These are phyloP conservation scores for Paedocypris micromegethes DNA, from an alignment of 2,797 vertebrate species.

Conservation along the genomic window DNA sequence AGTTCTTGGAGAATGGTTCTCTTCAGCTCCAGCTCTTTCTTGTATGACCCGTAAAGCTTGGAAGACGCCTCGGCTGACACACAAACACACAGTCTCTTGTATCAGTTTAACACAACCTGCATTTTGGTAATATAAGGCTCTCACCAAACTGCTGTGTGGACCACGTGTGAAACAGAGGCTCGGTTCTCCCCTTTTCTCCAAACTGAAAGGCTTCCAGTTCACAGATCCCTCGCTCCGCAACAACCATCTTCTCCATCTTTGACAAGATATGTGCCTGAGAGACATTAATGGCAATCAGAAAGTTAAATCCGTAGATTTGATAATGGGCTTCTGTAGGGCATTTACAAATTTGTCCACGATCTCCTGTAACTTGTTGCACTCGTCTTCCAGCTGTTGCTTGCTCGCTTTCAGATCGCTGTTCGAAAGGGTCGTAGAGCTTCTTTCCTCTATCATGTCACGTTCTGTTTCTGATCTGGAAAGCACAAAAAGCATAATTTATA, in stretches of 20 bases:
- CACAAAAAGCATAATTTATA: neutral
- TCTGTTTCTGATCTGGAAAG: constrained; percentile 60
- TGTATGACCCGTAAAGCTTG: constrained; percentile 72
- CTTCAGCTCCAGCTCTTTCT: constrained; percentile 79
- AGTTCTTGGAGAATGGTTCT: constrained; percentile 71
- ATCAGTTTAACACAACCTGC: too few species aligned
- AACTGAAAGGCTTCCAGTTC: constrained; percentile 79
- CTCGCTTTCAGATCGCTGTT: constrained; percentile 30
- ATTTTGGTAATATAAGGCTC: constrained; percentile 51
- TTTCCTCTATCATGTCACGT: constrained; percentile 50
- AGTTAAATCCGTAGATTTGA: neutral
- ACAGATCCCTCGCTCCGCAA: constrained; percentile 74
- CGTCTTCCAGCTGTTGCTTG: constrained; percentile 62
- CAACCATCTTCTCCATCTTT: constrained; percentile 85
- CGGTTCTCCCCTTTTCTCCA: constrained; percentile 54
- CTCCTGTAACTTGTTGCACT: constrained; percentile 72
- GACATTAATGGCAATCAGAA: neutral
- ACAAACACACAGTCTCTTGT: neutral
- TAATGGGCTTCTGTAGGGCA: neutral
- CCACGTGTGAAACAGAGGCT: constrained; percentile 83
- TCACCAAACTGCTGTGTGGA: constrained; percentile 78
- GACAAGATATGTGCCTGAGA: constrained; percentile 67
- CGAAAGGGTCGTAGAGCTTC: constrained; percentile 35
- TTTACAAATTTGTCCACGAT: constrained; percentile 76
- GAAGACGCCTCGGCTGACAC: constrained; percentile 69